phyloP scores from a whole-genome alignment of 2,888 invertebrate species.

The Machimus atricapillus region DNA sequence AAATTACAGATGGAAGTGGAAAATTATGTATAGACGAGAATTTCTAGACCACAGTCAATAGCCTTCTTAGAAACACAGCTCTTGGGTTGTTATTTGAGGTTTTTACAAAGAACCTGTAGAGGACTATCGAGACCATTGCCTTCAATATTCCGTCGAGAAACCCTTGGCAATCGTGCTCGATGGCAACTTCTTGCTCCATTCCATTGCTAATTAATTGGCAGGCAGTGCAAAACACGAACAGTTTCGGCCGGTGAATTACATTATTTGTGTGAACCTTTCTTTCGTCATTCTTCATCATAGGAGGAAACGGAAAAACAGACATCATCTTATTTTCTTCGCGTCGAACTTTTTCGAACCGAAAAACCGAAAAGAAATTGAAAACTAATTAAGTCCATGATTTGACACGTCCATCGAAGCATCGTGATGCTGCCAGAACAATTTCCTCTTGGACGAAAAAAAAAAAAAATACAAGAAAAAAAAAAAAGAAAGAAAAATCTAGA shows the following conservation, averaged over 20 bases:
- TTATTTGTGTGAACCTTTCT: background rate
- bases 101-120: background rate
- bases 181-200: background rate
- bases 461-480: conserved; percentile 1
- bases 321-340: background rate
- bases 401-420: conserved; percentile 45
- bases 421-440: conserved; percentile 38
- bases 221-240: background rate
- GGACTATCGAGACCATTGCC: background rate
- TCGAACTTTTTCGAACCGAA: background rate
- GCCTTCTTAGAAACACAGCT: background rate
- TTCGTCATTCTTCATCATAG: background rate
- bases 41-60: background rate
- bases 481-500: background rate
- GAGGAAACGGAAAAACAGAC: background rate
- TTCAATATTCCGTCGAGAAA: background rate
- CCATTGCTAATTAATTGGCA: background rate
- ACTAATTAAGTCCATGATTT: conserved; percentile 46
- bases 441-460: conserved; percentile 24
- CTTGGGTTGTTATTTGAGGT: background rate
- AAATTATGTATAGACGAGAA: background rate
- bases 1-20: too few species aligned
- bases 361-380: conserved; percentile 42
- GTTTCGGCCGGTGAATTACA: background rate
- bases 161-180: background rate